Conservation (phyloP, 1,140 invertebrate genomes). For the Cotesia typhae region DNA sequence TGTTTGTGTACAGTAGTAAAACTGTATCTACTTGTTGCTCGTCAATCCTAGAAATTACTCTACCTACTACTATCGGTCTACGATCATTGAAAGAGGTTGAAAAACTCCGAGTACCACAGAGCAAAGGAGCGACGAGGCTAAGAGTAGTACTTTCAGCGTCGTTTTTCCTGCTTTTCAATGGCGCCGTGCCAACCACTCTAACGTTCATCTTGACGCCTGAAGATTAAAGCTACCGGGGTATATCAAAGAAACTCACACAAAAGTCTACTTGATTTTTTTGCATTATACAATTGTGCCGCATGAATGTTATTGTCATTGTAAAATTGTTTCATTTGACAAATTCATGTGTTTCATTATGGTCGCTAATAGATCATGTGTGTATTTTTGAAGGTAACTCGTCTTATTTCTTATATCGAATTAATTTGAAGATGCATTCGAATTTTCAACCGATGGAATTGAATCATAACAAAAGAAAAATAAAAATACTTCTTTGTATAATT, state of each 20-base stretch:
- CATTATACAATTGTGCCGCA: neutral
- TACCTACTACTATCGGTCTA: slow-evolving; percentile 30
- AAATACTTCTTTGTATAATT: too few relatives aligned
- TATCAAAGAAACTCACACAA: slow-evolving; percentile 10
- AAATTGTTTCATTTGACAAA: neutral
- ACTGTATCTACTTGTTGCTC: slow-evolving; percentile 63
- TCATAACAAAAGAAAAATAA: too few relatives aligned
- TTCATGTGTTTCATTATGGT: too few relatives aligned
- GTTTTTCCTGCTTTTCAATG: slow-evolving; percentile 27
- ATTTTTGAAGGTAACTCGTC: neutral
- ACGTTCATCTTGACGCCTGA: slow-evolving; percentile 23
- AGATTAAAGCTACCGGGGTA: slow-evolving; percentile 24
- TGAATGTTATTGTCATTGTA: neutral
- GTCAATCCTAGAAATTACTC: slow-evolving; percentile 48
- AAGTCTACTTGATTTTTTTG: slow-evolving; percentile 1
- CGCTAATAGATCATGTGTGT: too few relatives aligned
- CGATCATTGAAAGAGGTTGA: neutral
- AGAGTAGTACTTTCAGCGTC: slow-evolving; percentile 23
- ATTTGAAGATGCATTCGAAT: too few relatives aligned
- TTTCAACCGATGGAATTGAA: too few relatives aligned
- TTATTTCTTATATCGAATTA: too few relatives aligned
- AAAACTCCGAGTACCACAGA: slow-evolving; percentile 2
- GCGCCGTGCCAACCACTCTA: slow-evolving; percentile 22
- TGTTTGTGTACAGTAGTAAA: slow-evolving; percentile 43
- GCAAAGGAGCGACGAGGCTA: slow-evolving; percentile 3